Evolutionary conservation across 2,888 invertebrate genomes (phyloP).

Genomic region (Steromphala cineraria): DNA sequence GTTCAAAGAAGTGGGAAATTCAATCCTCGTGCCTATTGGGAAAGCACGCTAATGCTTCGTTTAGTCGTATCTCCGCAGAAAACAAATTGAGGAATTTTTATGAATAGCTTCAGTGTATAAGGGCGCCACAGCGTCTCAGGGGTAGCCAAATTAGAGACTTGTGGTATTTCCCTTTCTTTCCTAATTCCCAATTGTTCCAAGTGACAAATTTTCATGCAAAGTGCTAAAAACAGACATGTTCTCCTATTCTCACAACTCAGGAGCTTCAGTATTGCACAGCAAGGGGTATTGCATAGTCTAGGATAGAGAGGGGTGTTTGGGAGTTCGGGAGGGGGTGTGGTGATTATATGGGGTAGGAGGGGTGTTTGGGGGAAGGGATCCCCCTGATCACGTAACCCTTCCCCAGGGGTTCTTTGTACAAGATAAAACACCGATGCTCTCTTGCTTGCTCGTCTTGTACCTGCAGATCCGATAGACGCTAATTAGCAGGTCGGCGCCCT

Average conservation of each 20-base stretch:
- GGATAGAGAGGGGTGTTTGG: not conserved
- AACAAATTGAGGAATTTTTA: constrained; percentile 18
- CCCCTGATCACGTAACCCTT: not conserved
- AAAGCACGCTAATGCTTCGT: not conserved
- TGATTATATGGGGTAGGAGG: not conserved
- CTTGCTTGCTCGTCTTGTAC: not conserved
- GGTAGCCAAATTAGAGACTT: constrained; percentile 5
- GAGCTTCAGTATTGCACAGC: not conserved
- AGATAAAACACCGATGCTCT: constrained; percentile 10
- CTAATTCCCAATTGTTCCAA: constrained; percentile 15
- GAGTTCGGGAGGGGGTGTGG: not conserved
- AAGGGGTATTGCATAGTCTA: not conserved
- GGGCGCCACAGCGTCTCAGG: constrained; percentile 2
- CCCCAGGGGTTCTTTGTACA: not conserved
- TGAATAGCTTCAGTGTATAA: constrained; percentile 6
- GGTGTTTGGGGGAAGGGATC: not conserved
- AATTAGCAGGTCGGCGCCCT: constrained; percentile 1
- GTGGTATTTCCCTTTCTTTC: constrained; percentile 17
- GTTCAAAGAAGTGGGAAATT: not conserved
- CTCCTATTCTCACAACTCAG: not conserved
- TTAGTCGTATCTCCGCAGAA: not conserved
- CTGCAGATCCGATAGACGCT: not conserved
- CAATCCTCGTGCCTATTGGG: not conserved
- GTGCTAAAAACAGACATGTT: not conserved
- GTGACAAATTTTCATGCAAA: constrained; percentile 16